Evolutionary conservation across 2,888 invertebrate species (phyloP).

Genomic region (Ormia ochracea): DNA sequence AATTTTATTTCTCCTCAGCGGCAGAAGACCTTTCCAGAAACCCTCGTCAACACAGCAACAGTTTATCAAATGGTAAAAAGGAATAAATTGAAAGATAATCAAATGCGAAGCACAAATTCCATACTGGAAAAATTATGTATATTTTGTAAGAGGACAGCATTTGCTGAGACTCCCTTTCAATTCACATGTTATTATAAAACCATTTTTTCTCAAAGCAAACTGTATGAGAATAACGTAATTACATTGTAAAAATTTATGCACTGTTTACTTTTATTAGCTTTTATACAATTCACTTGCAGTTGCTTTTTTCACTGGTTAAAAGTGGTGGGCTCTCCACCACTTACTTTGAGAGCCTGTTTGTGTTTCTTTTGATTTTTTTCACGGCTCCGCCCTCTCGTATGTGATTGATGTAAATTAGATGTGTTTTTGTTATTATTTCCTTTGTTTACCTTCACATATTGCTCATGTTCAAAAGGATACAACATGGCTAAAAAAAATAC

Average conservation of each 20-base stretch:
- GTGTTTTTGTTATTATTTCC: slow-evolving; percentile 10
- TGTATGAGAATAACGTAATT: slow-evolving; percentile 58
- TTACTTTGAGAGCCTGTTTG: background rate
- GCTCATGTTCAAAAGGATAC: background rate
- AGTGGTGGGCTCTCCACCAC: background rate
- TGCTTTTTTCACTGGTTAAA: background rate
- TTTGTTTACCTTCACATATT: slow-evolving; percentile 38
- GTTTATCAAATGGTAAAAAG: too few species aligned
- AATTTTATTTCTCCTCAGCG: too few species aligned
- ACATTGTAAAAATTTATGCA: slow-evolving; percentile 63
- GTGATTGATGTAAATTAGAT: slow-evolving; percentile 54
- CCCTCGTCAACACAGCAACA: too few species aligned
- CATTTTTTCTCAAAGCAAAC: background rate
- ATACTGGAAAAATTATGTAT: too few species aligned
- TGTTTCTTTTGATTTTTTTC: background rate
- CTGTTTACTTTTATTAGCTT: slow-evolving; percentile 60
- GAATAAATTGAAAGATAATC: too few species aligned
- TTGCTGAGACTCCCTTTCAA: background rate
- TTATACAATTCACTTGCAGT: slow-evolving; percentile 35
- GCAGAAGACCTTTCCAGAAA: too few species aligned
- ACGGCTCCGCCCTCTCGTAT: slow-evolving; percentile 21
- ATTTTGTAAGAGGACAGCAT: too few species aligned
- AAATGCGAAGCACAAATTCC: too few species aligned
- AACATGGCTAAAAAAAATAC: background rate
- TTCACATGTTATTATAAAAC: background rate